A percentile compares a stretch with the other conserved stretches of the same genome.
phyloP scores from a whole-genome alignment of 1,140 invertebrate genomes.

The Nylanderia fulva region DNA sequence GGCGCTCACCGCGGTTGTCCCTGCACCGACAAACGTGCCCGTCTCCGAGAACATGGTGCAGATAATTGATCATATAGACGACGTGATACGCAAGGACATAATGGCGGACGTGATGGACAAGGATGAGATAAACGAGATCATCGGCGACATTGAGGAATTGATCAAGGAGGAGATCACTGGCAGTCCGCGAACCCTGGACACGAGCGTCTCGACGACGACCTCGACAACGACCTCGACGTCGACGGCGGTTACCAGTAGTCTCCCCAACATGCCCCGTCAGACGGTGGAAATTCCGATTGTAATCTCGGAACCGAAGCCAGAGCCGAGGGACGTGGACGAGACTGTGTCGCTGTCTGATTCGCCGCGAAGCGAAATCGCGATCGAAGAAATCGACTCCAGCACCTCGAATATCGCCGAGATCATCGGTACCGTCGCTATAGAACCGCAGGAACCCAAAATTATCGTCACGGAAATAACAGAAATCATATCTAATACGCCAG shows the following conservation, averaged over 20 bases:
- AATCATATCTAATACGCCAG: slow-evolving; percentile 24
- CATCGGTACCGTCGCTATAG: slow-evolving; percentile 81
- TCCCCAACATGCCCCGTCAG: slow-evolving; percentile 56
- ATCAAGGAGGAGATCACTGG: slow-evolving; percentile 84
- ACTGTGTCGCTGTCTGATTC: slow-evolving; percentile 77
- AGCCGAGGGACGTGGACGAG: slow-evolving; percentile 75
- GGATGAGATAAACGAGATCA: slow-evolving; percentile 85
- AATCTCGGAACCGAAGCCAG: slow-evolving; percentile 61
- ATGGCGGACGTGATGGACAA: slow-evolving; percentile 83
- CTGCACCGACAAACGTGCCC: slow-evolving; percentile 72
- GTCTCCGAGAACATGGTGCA: slow-evolving; percentile 81
- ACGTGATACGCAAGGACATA: slow-evolving; percentile 84
- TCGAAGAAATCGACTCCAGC: slow-evolving; percentile 83
- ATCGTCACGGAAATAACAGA: slow-evolving; percentile 67
- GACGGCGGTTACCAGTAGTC: not conserved
- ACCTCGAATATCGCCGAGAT: slow-evolving; percentile 84
- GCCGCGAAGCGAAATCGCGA: slow-evolving; percentile 80
- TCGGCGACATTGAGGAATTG: slow-evolving; percentile 84
- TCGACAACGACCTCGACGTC: slow-evolving; percentile 34
- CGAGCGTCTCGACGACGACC: slow-evolving; percentile 16
- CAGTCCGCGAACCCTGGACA: slow-evolving; percentile 76
- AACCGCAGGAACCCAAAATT: slow-evolving; percentile 75
- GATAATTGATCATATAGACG: slow-evolving; percentile 83
- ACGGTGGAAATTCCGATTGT: slow-evolving; percentile 61
- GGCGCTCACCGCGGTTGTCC: slow-evolving; percentile 26